phyloP scores from a whole-genome alignment of 2,888 invertebrate species.

The Lydus trimaculatus region DNA sequence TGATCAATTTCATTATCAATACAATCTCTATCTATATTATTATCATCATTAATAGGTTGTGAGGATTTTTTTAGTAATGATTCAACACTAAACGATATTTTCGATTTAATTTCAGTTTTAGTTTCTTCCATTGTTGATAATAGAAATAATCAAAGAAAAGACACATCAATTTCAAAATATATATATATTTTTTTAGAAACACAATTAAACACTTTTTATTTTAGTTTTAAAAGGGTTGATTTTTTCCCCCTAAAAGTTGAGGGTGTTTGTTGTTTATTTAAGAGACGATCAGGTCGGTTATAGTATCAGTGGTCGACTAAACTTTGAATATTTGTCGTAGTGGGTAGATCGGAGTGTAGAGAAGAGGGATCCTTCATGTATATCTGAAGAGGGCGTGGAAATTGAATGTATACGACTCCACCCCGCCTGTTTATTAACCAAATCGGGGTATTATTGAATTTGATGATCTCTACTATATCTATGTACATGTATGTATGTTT shows the following conservation, averaged over 20 bases:
- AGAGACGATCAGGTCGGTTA: slow-evolving; percentile 33
- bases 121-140: slow-evolving; percentile 54
- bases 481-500: background rate
- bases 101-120: slow-evolving; percentile 64
- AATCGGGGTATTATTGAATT: slow-evolving; percentile 45
- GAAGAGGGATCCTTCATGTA: slow-evolving; percentile 44
- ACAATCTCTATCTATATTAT: slow-evolving; percentile 41
- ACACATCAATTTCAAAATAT: slow-evolving; percentile 5
- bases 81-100: slow-evolving; percentile 79
- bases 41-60: slow-evolving; percentile 37
- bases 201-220: background rate
- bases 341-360: background rate
- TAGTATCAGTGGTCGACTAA: slow-evolving; percentile 44
- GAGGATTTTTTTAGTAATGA: slow-evolving; percentile 63
- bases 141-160: slow-evolving; percentile 15
- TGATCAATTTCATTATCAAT: slow-evolving; percentile 29
- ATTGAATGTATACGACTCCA: slow-evolving; percentile 33
- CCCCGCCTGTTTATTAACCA: slow-evolving; percentile 51
- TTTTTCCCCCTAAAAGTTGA: background rate
- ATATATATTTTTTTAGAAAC: background rate
- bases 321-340: slow-evolving; percentile 30
- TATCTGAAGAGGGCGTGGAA: slow-evolving; percentile 39
- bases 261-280: background rate
- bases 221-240: background rate
- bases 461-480: slow-evolving; percentile 44